Evolutionary conservation across 2,888 invertebrate genomes (phyloP).

Genomic region (Apomyelois bistriatella): DNA sequence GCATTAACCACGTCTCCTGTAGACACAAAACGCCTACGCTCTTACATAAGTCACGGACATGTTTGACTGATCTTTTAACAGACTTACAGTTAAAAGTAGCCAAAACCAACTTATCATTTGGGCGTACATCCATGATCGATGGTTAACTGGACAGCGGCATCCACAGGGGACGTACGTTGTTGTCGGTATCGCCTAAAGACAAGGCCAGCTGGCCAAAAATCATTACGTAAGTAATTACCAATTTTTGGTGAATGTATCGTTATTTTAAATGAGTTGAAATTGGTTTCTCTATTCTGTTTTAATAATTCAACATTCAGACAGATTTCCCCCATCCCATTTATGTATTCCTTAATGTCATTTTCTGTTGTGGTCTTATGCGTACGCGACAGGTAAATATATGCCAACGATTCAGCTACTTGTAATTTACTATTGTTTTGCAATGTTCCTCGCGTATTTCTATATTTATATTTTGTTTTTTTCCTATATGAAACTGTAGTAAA

Average conservation of each 20-base stretch:
- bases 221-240: not conserved
- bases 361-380: not conserved
- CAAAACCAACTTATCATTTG: not conserved
- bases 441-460: not conserved
- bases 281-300: not conserved
- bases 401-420: not conserved
- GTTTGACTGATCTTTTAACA: not conserved
- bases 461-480: not conserved
- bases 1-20: constrained; percentile 7
- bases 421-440: not conserved
- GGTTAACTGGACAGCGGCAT: not conserved
- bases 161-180: not conserved
- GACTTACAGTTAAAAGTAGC: not conserved
- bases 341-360: not conserved
- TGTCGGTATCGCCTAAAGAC: not conserved
- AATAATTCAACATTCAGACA: not conserved
- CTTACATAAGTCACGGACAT: not conserved
- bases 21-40: not conserved
- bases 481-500: not conserved
- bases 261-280: not conserved
- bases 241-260: not conserved
- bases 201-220: not conserved
- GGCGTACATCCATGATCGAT: not conserved
- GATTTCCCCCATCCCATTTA: not conserved
- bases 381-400: not conserved